Evolutionary conservation across 1,140 invertebrate genomes (phyloP).

Genomic region (Delia radicum): DNA sequence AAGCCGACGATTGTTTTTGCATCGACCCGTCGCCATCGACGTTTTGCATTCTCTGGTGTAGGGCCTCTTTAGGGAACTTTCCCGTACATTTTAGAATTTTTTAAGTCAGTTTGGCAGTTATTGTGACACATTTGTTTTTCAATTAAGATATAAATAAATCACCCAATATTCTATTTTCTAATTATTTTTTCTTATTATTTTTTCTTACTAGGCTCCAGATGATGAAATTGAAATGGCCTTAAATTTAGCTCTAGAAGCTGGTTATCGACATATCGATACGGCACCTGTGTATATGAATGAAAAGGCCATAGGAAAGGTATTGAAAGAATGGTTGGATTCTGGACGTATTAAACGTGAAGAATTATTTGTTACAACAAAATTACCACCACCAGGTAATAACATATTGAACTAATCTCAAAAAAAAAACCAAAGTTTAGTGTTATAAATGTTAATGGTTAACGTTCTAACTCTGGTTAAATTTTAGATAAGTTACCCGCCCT

Average conservation of each 20-base stretch:
- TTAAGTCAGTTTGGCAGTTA: too few relatives aligned
- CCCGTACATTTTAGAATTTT: too few relatives aligned
- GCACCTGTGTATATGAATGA: slow-evolving; percentile 83
- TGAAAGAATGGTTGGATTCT: slow-evolving; percentile 72
- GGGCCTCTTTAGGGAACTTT: too few relatives aligned
- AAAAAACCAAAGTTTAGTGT: background rate
- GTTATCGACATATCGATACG: slow-evolving; percentile 73
- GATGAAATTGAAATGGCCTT: slow-evolving; percentile 71
- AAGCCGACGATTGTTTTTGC: too few relatives aligned
- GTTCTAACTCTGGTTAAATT: too few relatives aligned
- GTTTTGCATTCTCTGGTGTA: too few relatives aligned
- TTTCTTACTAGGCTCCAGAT: slow-evolving; percentile 63
- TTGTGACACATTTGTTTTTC: too few relatives aligned
- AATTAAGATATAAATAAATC: too few relatives aligned
- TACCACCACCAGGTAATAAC: slow-evolving; percentile 57
- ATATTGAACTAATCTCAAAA: background rate
- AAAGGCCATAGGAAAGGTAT: slow-evolving; percentile 71
- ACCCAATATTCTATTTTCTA: too few relatives aligned
- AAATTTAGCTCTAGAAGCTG: slow-evolving; percentile 63
- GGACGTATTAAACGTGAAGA: slow-evolving; percentile 74
- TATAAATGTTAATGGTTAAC: background rate
- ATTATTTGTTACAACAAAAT: slow-evolving; percentile 80
- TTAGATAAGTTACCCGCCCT: too few relatives aligned
- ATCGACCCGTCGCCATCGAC: too few relatives aligned
- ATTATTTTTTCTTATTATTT: slow-evolving; percentile 33